Evolutionary conservation across 2,888 invertebrate species (phyloP), one percentile per base, ranked within the genome.

Genomic region (Danaus chrysippus): DNA sequence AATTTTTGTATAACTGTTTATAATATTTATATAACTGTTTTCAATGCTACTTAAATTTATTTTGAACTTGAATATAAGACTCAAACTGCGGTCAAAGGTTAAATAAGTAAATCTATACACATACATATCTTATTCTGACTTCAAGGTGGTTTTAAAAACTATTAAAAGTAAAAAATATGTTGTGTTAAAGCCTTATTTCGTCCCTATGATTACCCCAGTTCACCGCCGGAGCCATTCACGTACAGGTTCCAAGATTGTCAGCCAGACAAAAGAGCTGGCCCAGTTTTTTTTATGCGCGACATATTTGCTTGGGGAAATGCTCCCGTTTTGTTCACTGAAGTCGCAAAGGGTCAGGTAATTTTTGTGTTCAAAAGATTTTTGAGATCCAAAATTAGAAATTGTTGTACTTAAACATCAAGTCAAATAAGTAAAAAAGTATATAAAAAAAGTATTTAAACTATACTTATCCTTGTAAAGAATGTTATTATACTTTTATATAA

Each of bases 261-360:
- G 52, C 41, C 42, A 62, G 59, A 49, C 49, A 58, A 62, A 62
- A 59, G 59, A 56, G 42, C 42, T 42, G 62, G 10, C 62, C 62
- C 59, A 62, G 52, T 59, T 62, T 17, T 41, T 56, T 52, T 56
- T 42, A 55, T 56, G 55, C 59, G 62, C 59, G 56, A 56, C 62
- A 34, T 62, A 44, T 56, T 43, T 59, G 53, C 62, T 41, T 23
- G 62, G 62, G 41, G 62, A 52, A 62, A 62, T 59, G 59, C 55
- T 55, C 58, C 19, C 54, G 43, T 42, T 54, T 52, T 17, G 44
- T 42, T 34, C 56, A 12, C 44, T 42, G 34, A 49, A 17, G 15
- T 17, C 17, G 17, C 49, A 49, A 49, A 49, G 17, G 49, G 49
- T 49, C 49, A 49, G 49, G 49, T 49, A 49, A 17, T 17, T 49